These are phyloP conservation scores for Mythimna lalbum DNA, from an alignment of 2,888 invertebrate species.

Conservation along the genomic window DNA sequence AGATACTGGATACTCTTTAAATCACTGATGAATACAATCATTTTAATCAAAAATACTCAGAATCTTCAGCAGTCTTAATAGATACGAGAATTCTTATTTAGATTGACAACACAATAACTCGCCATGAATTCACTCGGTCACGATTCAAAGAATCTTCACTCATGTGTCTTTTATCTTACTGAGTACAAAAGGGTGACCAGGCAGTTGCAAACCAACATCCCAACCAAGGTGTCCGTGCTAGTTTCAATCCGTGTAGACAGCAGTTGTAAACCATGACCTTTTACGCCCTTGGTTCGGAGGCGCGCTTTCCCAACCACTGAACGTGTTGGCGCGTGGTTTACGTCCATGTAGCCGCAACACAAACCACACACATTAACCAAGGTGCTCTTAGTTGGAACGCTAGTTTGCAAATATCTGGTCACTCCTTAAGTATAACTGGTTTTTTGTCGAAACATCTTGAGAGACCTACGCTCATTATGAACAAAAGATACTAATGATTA, in stretches of 20 bases:
- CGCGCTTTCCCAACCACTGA: too few species aligned
- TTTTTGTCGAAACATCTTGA: conserved; percentile 6
- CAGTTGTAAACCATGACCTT: too few species aligned
- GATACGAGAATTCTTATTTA: background rate
- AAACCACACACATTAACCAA: too few species aligned
- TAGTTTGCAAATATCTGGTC: too few species aligned
- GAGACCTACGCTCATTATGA: background rate
- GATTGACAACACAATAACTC: conserved; percentile 9
- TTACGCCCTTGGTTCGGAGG: too few species aligned
- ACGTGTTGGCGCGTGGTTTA: too few species aligned
- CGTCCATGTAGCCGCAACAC: too few species aligned
- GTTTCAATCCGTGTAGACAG: too few species aligned
- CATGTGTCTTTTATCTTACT: background rate
- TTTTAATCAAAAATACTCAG: conserved; percentile 8
- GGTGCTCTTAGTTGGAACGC: too few species aligned
- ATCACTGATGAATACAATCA: background rate
- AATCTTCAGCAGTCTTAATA: conserved; percentile 7
- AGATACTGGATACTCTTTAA: background rate
- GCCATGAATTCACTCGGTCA: conserved; percentile 4
- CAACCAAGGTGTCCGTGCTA: too few species aligned
- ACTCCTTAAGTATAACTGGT: background rate
- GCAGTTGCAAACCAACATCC: too few species aligned
- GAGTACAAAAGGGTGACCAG: background rate
- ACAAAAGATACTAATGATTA: conserved; percentile 5
- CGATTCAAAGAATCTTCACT: conserved; percentile 25